These are phyloP conservation scores for Epinephelus lanceolatus DNA, from an alignment of 2,113 vertebrate genomes.

Conservation along the genomic window DNA sequence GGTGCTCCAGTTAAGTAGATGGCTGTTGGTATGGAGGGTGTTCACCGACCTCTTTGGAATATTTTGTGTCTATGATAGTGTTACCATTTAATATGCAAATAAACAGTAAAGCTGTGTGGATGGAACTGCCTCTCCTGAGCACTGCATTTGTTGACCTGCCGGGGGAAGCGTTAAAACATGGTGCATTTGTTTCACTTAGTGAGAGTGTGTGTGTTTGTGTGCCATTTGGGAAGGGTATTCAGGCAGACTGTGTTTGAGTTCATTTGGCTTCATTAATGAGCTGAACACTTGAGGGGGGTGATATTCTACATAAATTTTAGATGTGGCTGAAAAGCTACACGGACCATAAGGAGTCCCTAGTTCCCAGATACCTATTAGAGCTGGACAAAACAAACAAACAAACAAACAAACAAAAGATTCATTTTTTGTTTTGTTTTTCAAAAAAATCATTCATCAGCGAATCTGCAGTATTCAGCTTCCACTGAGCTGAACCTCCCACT, in stretches of 20 bases:
- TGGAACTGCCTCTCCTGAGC: slow-evolving; percentile 9
- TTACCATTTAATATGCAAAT: slow-evolving; percentile 20
- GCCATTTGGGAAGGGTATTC: slow-evolving; percentile 17
- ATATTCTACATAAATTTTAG: slow-evolving; percentile 15
- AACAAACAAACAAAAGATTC: neutral
- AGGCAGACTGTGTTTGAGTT: slow-evolving; percentile 29
- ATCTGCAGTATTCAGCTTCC: slow-evolving; percentile 9
- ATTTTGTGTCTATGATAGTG: neutral
- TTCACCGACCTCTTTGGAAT: neutral
- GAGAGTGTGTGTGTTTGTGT: neutral
- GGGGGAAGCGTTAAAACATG: slow-evolving; percentile 18
- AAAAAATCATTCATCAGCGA: slow-evolving; percentile 4
- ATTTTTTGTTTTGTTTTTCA: neutral
- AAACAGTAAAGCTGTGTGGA: slow-evolving; percentile 10
- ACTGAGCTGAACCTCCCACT: slow-evolving; percentile 35
- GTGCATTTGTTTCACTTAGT: slow-evolving; percentile 44
- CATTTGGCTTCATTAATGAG: slow-evolving; percentile 38
- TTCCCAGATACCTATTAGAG: slow-evolving; percentile 9
- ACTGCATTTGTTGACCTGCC: slow-evolving; percentile 16
- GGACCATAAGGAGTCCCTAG: neutral
- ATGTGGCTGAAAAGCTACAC: slow-evolving; percentile 18
- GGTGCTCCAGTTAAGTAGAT: slow-evolving; percentile 15
- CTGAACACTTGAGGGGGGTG: neutral
- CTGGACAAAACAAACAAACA: neutral
- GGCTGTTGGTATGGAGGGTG: neutral